Conservation (phyloP, 2,113 vertebrate genomes). For the Hippotragus niger region DNA sequence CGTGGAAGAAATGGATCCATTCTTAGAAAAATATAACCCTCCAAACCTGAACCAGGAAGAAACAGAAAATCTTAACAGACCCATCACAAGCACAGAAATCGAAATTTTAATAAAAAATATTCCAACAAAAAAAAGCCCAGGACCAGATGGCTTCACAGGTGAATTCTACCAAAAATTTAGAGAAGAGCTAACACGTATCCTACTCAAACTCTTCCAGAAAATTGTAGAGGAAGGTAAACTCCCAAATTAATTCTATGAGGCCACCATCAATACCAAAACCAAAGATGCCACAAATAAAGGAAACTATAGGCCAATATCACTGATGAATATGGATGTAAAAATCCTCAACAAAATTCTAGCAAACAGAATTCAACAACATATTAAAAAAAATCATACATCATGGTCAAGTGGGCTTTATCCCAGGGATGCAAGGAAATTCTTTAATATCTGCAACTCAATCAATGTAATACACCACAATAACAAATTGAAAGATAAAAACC, state of each 20-base stretch:
- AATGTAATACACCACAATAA: neutral
- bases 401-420: neutral
- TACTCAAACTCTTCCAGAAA: neutral
- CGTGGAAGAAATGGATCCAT: neutral
- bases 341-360: neutral
- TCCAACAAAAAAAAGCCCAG: neutral
- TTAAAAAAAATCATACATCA: neutral
- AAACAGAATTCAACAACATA: neutral
- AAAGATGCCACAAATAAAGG: neutral
- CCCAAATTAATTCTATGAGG: neutral
- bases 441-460: neutral
- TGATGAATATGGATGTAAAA: neutral
- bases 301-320: neutral
- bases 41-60: neutral
- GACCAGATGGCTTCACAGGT: neutral
- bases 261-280: neutral
- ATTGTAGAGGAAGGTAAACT: neutral
- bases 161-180: neutral
- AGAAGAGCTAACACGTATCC: neutral
- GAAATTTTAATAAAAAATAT: neutral
- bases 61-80: neutral
- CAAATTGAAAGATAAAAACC: neutral
- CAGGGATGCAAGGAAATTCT: neutral
- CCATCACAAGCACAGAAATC: neutral
- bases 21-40: neutral